Conservation (phyloP, 2,888 invertebrate species). For the Lycophotia porphyrea region DNA sequence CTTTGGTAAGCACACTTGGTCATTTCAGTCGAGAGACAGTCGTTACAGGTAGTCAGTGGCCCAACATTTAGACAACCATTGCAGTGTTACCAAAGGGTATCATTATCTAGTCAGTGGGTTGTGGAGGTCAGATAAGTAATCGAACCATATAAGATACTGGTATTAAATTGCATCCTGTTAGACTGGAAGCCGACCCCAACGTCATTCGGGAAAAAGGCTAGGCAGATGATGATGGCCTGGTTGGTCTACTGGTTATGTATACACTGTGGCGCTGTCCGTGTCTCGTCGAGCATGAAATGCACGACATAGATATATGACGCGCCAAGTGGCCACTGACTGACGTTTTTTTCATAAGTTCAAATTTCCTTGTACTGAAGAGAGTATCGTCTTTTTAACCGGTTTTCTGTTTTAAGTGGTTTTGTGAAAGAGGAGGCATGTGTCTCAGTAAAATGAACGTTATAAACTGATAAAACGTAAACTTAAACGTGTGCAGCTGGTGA, state of each 20-base stretch:
- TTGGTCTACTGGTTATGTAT: not conserved
- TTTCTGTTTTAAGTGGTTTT: not conserved
- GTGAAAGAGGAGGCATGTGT: not conserved
- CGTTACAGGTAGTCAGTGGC: not conserved
- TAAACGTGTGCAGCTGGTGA: too few relatives aligned
- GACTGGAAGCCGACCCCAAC: not conserved
- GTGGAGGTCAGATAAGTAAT: not conserved
- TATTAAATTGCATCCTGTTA: not conserved
- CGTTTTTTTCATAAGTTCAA: slow-evolving; percentile 9
- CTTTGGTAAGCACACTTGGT: not conserved
- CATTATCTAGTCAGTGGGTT: not conserved
- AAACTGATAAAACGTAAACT: not conserved
- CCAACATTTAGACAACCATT: not conserved
- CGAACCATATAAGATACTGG: not conserved
- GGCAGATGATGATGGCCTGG: not conserved
- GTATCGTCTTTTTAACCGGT: not conserved
- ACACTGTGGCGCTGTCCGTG: slow-evolving; percentile 12
- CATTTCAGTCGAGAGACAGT: too few relatives aligned
- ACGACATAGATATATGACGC: slow-evolving; percentile 13
- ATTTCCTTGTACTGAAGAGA: not conserved
- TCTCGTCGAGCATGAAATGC: slow-evolving; percentile 33
- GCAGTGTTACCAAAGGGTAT: not conserved
- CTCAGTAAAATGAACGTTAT: not conserved
- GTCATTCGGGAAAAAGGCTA: not conserved
- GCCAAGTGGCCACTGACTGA: slow-evolving; percentile 23